Evolutionary conservation across 1,140 invertebrate species (phyloP).

Genomic region (Drosophila mauritiana): DNA sequence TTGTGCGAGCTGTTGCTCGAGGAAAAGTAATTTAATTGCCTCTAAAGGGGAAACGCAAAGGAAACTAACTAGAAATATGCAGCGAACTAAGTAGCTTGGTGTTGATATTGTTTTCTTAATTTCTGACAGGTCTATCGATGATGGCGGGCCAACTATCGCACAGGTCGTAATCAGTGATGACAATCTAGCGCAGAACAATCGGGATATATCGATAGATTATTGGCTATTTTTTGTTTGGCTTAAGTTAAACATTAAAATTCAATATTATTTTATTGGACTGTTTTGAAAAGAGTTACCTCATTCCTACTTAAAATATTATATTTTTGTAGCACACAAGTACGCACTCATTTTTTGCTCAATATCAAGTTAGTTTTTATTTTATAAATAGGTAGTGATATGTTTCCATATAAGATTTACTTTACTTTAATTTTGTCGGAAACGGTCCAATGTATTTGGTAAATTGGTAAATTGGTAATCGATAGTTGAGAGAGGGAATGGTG

Average conservation of each 20-base stretch:
- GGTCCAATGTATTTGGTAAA: background rate
- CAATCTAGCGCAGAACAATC: background rate
- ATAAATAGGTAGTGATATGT: background rate
- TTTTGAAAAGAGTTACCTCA: no score
- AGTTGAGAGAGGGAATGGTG: background rate
- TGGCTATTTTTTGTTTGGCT: background rate
- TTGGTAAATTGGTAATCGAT: slow-evolving; percentile 1
- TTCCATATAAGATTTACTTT: background rate
- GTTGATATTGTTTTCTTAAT: background rate
- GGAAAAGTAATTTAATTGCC: background rate
- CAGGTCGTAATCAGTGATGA: background rate
- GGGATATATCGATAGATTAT: no score
- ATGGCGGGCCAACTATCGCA: background rate
- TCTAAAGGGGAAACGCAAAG: background rate
- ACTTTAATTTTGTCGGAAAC: background rate
- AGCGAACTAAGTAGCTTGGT: background rate
- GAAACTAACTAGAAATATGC: background rate
- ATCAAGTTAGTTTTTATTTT: no score
- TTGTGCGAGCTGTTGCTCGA: no score
- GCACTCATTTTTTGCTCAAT: no score
- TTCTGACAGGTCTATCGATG: background rate
- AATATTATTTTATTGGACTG: no score
- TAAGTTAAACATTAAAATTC: no score
- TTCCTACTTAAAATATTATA: no score
- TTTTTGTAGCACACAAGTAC: no score